Base-by-base conservation (phyloP, 2,113 vertebrate species). In the Melanotaenia duboulayi region DNA sequence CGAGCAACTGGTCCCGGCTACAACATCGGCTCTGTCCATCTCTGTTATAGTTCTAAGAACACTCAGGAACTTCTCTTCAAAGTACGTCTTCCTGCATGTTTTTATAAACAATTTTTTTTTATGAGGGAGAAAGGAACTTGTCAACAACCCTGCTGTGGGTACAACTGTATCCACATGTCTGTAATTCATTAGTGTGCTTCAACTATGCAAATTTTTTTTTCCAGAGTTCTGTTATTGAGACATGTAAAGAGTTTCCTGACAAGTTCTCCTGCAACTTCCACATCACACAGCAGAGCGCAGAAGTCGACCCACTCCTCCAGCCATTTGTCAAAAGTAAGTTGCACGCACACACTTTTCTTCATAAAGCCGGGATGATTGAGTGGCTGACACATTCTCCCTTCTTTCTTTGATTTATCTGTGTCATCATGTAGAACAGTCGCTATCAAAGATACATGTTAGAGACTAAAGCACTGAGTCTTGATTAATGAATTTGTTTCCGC, bases 31-130 rank as follows among this genome's bases (percentile, higher is more conserved):
- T 92, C 89, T 1, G 89, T 88, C 14, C 95, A 94, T 65, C 92
- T 99, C 2, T 95, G 93, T 85, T 99, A 97, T 92, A 97, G 96
- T 11, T 96, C 96, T 42, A 97, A 94, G 83, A 95, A 92, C 23
- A 94, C 93, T 1, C 86, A 86, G 0, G 95, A 99, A 1, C 94
- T 99, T 74, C 94, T 99, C 63, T 99, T 98, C 87, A 96, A 96
- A 95, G 98, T 98, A 78, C 59, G 44, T 19, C 3, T 1, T 6
- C 52, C 2, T 14, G 17, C 4, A 4, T 17, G 3, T 44, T 44
- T 44, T 44, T 0, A 44, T 19, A n/a, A 11, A 50, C 7, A 8
- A 3, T 7, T 11, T 28, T 17, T 2, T 24, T 17, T 16, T 17
- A 1, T 28, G 28, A 28, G 28, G 28, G 19, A 22, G 2, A 8